These are phyloP conservation scores for Listronotus bonariensis DNA, from an alignment of 1,140 invertebrate species.

Conservation along the genomic window DNA sequence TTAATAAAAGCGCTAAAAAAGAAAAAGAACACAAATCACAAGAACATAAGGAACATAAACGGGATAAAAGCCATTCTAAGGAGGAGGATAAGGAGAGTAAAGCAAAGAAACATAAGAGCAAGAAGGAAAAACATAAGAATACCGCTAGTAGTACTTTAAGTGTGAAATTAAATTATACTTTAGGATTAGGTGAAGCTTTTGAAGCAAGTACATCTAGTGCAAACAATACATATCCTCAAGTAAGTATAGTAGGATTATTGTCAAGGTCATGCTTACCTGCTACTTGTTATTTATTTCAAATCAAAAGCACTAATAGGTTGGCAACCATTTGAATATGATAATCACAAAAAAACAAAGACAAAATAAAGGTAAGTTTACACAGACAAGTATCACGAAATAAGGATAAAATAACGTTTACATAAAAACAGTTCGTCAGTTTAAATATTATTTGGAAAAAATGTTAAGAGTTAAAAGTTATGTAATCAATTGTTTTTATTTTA, in stretches of 20 bases:
- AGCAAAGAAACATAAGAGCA: conserved; percentile 16
- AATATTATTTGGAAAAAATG: too few species aligned
- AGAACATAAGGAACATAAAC: conserved; percentile 1
- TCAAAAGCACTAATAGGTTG: too few species aligned
- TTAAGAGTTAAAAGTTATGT: too few species aligned
- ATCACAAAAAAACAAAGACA: too few species aligned
- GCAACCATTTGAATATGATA: too few species aligned
- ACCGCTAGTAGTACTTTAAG: conserved; percentile 8
- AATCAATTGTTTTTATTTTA: too few species aligned
- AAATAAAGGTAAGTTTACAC: too few species aligned
- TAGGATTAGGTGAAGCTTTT: conserved; percentile 7
- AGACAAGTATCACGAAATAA: too few species aligned
- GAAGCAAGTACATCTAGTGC: conserved; percentile 30
- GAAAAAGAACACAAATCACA: neutral
- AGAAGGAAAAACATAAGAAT: conserved; percentile 20
- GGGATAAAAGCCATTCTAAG: conserved; percentile 4
- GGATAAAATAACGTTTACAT: too few species aligned
- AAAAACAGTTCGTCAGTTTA: too few species aligned
- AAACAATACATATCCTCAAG: conserved; percentile 33
- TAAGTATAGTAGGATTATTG: conserved; percentile 12
- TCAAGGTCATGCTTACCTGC: too few species aligned
- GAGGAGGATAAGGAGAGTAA: conserved; percentile 6
- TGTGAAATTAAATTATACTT: conserved; percentile 15
- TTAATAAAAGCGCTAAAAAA: conserved; percentile 11
- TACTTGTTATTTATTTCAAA: too few species aligned